These are phyloP conservation scores for Grapholita molesta DNA, from an alignment of 1,140 invertebrate genomes.

Conservation along the genomic window DNA sequence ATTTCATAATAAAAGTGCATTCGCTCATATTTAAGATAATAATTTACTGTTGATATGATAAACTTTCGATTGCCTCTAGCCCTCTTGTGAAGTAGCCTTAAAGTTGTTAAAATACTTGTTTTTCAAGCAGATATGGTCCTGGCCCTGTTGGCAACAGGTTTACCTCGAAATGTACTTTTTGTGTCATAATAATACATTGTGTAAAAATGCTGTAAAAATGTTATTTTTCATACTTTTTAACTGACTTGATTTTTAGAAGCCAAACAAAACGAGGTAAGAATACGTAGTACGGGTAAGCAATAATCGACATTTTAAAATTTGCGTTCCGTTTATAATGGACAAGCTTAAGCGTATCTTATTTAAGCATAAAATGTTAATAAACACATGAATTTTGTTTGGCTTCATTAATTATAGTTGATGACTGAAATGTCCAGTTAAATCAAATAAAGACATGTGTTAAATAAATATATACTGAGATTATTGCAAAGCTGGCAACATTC, in stretches of 20 bases:
- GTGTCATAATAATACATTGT: background rate
- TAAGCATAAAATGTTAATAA: background rate
- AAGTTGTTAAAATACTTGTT: slow-evolving; percentile 1
- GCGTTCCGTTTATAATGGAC: background rate
- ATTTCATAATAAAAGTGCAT: slow-evolving; percentile 52
- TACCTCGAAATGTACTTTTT: slow-evolving; percentile 5
- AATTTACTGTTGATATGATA: slow-evolving; percentile 58
- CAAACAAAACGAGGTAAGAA: background rate
- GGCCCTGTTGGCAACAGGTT: background rate
- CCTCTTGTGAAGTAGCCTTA: slow-evolving; percentile 18
- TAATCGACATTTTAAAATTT: background rate
- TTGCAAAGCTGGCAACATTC: background rate
- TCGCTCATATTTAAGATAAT: slow-evolving; percentile 32
- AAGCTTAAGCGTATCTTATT: slow-evolving; percentile 1
- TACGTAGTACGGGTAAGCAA: background rate
- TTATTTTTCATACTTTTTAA: background rate
- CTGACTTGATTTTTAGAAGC: background rate
- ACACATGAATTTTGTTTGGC: background rate
- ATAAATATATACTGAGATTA: no score
- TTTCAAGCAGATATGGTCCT: background rate
- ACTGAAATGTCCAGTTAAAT: background rate
- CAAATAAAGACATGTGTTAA: no score
- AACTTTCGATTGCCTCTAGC: slow-evolving; percentile 31
- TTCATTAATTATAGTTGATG: background rate
- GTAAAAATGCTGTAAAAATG: slow-evolving; percentile 7